Conservation (phyloP, 2,797 vertebrate species). For the Sebastes hubbsi region DNA sequence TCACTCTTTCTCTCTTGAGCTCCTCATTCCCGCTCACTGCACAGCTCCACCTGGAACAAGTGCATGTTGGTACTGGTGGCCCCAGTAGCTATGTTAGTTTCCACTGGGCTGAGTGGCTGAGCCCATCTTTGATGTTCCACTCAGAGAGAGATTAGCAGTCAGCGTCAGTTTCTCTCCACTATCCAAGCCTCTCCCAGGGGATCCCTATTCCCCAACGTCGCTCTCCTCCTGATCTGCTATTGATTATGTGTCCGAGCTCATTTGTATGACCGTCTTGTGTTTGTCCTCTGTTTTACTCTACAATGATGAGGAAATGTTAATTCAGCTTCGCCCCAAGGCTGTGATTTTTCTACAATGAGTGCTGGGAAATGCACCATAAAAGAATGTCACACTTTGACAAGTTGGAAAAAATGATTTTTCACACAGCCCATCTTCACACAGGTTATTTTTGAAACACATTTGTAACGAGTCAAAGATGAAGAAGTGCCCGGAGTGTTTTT, state of each 20-base stretch:
- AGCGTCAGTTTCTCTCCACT: slow-evolving; percentile 34
- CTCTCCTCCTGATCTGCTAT: slow-evolving; percentile 44
- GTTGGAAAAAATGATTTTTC: slow-evolving; percentile 3
- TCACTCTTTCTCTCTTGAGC: background rate
- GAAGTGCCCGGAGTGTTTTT: background rate
- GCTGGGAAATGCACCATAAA: background rate
- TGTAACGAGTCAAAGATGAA: slow-evolving; percentile 15
- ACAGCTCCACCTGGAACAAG: slow-evolving; percentile 60
- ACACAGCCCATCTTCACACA: background rate
- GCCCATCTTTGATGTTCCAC: slow-evolving; percentile 87
- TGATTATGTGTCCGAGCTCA: slow-evolving; percentile 56
- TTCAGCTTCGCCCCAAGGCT: slow-evolving; percentile 26
- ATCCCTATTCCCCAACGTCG: slow-evolving; percentile 16
- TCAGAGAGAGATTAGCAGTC: slow-evolving; percentile 84
- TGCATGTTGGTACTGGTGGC: slow-evolving; percentile 88
- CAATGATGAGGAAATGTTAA: slow-evolving; percentile 41
- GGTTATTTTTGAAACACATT: slow-evolving; percentile 10
- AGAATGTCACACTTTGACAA: background rate
- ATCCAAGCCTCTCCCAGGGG: slow-evolving; percentile 43
- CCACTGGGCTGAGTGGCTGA: slow-evolving; percentile 89
- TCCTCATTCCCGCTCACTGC: slow-evolving; percentile 22
- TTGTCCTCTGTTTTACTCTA: slow-evolving; percentile 26
- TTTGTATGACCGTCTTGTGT: slow-evolving; percentile 38
- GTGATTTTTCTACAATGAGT: background rate
- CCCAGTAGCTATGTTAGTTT: slow-evolving; percentile 86